These are phyloP conservation scores for Oikopleura vanhoeffeni DNA, from an alignment of 23 tunicate genomes.

Conservation along the genomic window DNA sequence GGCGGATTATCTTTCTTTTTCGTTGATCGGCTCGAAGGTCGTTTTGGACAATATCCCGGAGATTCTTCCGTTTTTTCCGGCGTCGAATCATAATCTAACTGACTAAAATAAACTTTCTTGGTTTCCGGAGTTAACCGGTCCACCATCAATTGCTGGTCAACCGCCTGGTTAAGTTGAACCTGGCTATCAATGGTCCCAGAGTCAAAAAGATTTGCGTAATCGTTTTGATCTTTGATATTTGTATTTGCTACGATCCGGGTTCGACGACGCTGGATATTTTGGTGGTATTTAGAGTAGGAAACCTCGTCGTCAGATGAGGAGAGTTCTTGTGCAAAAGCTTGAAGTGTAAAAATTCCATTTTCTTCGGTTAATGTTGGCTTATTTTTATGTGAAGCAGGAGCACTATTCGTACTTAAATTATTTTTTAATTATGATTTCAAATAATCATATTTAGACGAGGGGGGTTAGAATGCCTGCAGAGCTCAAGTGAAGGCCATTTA, in stretches of 20 bases:
- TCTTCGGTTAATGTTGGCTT: not conserved
- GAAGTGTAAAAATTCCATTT: not conserved
- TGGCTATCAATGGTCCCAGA: not conserved
- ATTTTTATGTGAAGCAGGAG: no score
- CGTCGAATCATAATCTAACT: not conserved
- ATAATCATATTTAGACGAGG: no score
- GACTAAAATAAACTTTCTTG: not conserved
- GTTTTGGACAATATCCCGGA: not conserved
- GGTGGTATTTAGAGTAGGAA: not conserved
- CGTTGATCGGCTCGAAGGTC: not conserved
- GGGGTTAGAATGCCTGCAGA: no score
- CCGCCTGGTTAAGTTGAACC: not conserved
- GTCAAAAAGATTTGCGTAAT: not conserved
- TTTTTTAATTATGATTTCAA: no score
- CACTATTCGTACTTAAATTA: no score
- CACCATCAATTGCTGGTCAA: not conserved
- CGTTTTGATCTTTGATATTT: not conserved
- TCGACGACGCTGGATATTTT: not conserved
- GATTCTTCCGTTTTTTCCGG: not conserved
- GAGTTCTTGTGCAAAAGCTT: not conserved
- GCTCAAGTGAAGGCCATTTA: no score
- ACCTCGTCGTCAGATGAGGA: not conserved
- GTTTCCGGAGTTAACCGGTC: not conserved
- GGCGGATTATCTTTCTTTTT: not conserved
- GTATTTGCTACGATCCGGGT: no score